Evolutionary conservation across 2,113 vertebrate genomes (phyloP).

Genomic region (Lampris incognitus): DNA sequence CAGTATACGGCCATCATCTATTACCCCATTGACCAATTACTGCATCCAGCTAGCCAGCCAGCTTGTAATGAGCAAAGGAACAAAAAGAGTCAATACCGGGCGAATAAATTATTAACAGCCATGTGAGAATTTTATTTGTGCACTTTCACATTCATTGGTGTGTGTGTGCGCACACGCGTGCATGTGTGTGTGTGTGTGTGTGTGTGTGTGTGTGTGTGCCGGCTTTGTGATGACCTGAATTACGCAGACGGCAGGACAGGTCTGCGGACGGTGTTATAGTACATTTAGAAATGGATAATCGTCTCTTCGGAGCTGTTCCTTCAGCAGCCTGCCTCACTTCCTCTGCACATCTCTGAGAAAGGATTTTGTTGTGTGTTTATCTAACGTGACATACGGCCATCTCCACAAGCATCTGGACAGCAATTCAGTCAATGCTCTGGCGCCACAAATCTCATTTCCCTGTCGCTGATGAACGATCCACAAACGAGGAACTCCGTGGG

Average conservation of each 20-base stretch:
- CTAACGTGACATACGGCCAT: background rate
- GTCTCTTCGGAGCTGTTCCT: background rate
- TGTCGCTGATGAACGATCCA: too few species aligned
- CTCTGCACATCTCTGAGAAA: conserved; percentile 10
- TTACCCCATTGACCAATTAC: conserved; percentile 77
- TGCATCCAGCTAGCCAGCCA: conserved; percentile 51
- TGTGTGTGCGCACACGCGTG: conserved; percentile 1
- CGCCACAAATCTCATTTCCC: too few species aligned
- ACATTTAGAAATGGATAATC: conserved; percentile 41
- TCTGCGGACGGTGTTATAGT: conserved; percentile 16
- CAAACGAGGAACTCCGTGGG: too few species aligned
- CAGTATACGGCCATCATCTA: conserved; percentile 63
- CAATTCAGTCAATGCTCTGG: too few species aligned
- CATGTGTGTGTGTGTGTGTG: too few species aligned
- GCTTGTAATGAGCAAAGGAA: conserved; percentile 71
- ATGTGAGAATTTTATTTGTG: conserved; percentile 73
- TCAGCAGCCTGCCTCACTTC: conserved; percentile 8
- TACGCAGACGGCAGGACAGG: conserved; percentile 57
- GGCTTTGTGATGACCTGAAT: conserved; percentile 62
- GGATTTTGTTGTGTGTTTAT: conserved; percentile 1
- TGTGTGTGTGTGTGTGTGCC: too few species aligned
- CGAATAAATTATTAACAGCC: conserved; percentile 76
- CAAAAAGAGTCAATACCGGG: conserved; percentile 67
- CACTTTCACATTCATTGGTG: conserved; percentile 55
- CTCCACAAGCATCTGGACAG: background rate